Base-by-base conservation (phyloP, 2,888 invertebrate species). In the Horisme vitalbata region DNA sequence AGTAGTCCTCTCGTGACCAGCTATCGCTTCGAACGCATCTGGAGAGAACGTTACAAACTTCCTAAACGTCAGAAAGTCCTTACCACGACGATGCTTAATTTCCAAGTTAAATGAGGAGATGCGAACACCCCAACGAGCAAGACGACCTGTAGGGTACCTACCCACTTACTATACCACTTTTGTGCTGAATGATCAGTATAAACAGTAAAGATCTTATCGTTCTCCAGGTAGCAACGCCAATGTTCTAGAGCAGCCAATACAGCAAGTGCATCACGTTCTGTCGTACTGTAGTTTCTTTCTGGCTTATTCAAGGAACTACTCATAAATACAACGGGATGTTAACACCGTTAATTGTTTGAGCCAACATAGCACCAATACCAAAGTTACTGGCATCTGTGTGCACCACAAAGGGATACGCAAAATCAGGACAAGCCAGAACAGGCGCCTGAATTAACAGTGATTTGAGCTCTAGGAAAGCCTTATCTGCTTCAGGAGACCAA, bases 271-370 rank as follows among this genome's bases (percentile, higher is more conserved):
- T n/a, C n/a, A n/a, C n/a, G n/a, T n/a, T n/a, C n/a, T n/a, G n/a
- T n/a, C n/a, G n/a, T n/a, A n/a, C 61, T 59, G 15, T 65, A 68
- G 8, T 64, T 65, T 2, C 23, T 13, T 30, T 67, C 62, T 0
- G 33, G 36, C 1, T 11, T 3, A 0, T 15, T 11, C 1, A 39
- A 10, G 1, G 49, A 35, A 5, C 27, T 44, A 8, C 54, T 55
- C 45, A 46, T 51, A 9, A 48, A 55, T 0, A 52, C 58, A 0
- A 61, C 38, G 0, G 52, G 52, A 3, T 55, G 48, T 32, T 63
- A 2, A 11, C 24, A 4, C 56, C 59, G 5, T 61, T 34, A 6
- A 58, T 26, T 1, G 21, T 43, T 24, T 64, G 63, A 0, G 52
- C 27, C 0, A 61, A 36, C 37, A 58, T 41, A 0, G 47, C 60